Base-by-base conservation (phyloP, 2,113 vertebrate species). In the Prunella himalayana region DNA sequence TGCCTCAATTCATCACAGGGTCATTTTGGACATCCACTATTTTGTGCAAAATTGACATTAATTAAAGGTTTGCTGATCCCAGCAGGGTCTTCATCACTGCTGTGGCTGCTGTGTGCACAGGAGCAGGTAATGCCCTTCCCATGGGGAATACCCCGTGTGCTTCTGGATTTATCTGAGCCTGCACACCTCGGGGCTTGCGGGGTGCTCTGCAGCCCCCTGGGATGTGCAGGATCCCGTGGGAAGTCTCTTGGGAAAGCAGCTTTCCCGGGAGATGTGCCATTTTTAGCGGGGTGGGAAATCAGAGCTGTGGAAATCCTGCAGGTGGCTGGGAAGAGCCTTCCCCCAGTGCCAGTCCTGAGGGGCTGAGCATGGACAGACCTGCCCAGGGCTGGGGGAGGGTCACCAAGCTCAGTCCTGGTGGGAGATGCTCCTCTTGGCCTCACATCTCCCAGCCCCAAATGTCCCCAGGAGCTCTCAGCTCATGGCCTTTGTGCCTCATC, bases 1-100 rank as follows among this genome's bases (percentile, higher is more conserved):
- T 3, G 7, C 85, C 56, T 94, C 54, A 47, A 21, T 80, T 96
- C 68, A 53, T 95, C 50, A 53, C 56, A 15, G 45, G 61, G 92
- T 91, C 59, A 6, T 91, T 97, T 80, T 89, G 90, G 75, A 95
- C 77, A 33, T 42, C 19, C 68, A 25, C n/a, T 49, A 53, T 95
- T 97, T 97, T 94, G 93, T 70, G 71, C 69, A 65, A 95, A 94
- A 86, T 88, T 96, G 91, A 61, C 66, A 11, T 93, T 91, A 82
- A 91, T 95, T 95, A 95, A 94, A 91, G 69, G 87, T 88, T 94
- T 6, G 18, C 91, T 92, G 73, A 87, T 92, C 86, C 82, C 91
- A 75, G 87, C 71, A 82, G 54, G 51, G 31, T 64, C 83, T 44
- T n/a, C 8, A 41, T 68, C 16, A 10, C 45, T 60, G 84, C 69